Evolutionary conservation across 1,140 invertebrate genomes (phyloP).

Genomic region (Propsilocerus akamusi): DNA sequence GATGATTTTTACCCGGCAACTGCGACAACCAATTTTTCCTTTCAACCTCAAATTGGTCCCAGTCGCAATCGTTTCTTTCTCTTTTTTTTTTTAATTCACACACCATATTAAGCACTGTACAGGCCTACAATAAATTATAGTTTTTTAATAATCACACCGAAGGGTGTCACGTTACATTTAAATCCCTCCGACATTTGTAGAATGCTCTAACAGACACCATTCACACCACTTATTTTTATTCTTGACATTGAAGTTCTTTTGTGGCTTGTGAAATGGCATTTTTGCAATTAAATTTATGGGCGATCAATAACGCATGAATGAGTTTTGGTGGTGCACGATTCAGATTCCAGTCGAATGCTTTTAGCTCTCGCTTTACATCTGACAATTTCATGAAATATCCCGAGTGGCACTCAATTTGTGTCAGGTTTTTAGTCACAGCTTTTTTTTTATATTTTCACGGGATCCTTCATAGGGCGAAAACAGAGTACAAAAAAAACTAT

Average conservation of each 20-base stretch:
- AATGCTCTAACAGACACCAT: neutral
- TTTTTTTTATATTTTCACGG: no score
- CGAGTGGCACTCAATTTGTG: slow-evolving; percentile 1
- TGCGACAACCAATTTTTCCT: no score
- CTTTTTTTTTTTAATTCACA: no score
- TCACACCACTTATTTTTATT: neutral
- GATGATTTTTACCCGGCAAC: no score
- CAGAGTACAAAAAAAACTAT: no score
- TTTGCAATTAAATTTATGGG: slow-evolving; percentile 2
- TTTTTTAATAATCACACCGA: slow-evolving; percentile 2
- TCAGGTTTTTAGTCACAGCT: slow-evolving; percentile 4
- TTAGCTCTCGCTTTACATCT: no score
- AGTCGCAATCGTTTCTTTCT: no score
- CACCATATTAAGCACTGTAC: no score
- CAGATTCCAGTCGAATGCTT: no score
- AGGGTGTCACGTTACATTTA: neutral
- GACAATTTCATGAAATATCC: neutral
- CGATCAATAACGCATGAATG: slow-evolving; percentile 1
- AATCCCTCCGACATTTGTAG: neutral
- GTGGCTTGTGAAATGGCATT: neutral
- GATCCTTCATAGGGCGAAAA: no score
- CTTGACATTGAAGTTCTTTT: neutral
- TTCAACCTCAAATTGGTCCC: no score
- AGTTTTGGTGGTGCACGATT: no score
- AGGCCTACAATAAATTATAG: slow-evolving; percentile 4